Conservation (phyloP, 2,113 vertebrate genomes). For the Petrocephalus microphthalmus region DNA sequence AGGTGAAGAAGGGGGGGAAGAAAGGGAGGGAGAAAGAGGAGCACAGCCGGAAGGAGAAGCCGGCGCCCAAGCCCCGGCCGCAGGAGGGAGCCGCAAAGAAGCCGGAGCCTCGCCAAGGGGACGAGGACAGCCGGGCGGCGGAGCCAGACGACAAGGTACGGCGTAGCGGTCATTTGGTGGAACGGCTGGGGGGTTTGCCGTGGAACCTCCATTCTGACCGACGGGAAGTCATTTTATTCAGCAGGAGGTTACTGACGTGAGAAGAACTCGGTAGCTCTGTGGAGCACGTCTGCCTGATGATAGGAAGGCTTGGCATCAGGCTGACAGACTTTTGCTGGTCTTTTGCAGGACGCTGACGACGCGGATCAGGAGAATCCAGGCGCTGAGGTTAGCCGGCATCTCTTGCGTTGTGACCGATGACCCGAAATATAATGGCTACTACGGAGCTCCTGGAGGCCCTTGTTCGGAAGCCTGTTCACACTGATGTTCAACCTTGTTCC, state of each 20-base stretch:
- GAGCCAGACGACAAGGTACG: slow-evolving; percentile 75
- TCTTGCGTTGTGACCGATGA: neutral
- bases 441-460: neutral
- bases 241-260: neutral
- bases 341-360: slow-evolving; percentile 72
- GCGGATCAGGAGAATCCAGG: slow-evolving; percentile 76
- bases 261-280: neutral
- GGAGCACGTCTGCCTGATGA: neutral
- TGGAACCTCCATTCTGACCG: neutral
- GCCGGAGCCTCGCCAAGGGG: slow-evolving; percentile 27
- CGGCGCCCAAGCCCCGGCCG: slow-evolving; percentile 44
- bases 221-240: neutral
- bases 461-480: neutral
- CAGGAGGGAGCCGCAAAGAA: slow-evolving; percentile 40
- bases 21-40: slow-evolving; percentile 81
- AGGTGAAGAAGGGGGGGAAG: slow-evolving; percentile 78
- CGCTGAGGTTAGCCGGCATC: slow-evolving; percentile 65
- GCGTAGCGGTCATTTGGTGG: too few species aligned
- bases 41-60: slow-evolving; percentile 59
- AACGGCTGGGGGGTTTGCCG: neutral
- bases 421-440: neutral
- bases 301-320: neutral
- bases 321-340: slow-evolving; percentile 9
- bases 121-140: slow-evolving; percentile 41
- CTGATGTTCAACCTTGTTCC: neutral